Evolutionary conservation across 2,888 invertebrate species (phyloP), one percentile per base, ranked within the genome.

Genomic region (Lepidocyrtoides sp.): DNA sequence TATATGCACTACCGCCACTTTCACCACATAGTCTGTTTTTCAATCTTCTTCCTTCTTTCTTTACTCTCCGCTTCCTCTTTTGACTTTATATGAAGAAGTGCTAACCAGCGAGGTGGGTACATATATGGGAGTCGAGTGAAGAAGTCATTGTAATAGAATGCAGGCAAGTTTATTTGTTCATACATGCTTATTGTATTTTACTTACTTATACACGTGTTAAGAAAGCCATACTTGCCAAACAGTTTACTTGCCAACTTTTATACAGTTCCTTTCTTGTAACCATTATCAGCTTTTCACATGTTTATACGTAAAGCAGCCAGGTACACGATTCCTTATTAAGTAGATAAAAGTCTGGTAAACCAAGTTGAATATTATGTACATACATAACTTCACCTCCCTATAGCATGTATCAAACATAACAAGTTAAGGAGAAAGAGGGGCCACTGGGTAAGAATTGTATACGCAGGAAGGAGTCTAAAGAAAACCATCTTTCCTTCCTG

Each of bases 1-100:
- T 77, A 75, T 77, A 77, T 86, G 77, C 83, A 44, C 75, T 32
- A 72, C 89, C 82, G 60, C 89, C 82, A 69, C 69, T 88, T 69
- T 88, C 88, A 88, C 88, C 88, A 69, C 88, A 89, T 75, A 83
- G 26, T 75, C 82, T 41, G 44, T 60, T 75, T 75, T 60, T 83
- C 32, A 48, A 23, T 44, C 77, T 54, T 48, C 48, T 36, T 69
- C 17, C 32, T 36, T 69, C 17, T 32, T 17, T n/a, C 36, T 36
- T 20, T 69, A 32, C 63, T 51, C 84, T 85, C 72, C 82, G 66
- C 72, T 72, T 86, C 86, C 48, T 86, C n/a, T 60, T 12, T 14
- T 41, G 17, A 36, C 17, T 36, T 32, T 69, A 23, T 69, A 8
- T 3, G 36, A 69, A 69, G 36, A 36, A 17, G 26, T n/a, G n/a